Conservation (phyloP, 2,888 invertebrate species). For the Eubasilissa splendida region DNA sequence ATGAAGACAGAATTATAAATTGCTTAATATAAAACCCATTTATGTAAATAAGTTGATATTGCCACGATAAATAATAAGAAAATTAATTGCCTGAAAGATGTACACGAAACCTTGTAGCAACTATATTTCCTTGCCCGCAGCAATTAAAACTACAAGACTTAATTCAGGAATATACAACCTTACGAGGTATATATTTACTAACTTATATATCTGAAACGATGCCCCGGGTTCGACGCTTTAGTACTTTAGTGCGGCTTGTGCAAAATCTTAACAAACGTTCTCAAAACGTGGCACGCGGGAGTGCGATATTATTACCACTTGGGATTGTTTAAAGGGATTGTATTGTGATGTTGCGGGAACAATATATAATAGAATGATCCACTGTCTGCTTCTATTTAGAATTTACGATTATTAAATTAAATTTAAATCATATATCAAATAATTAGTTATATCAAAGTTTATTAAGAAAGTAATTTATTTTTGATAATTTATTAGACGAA, state of each 20-base stretch:
- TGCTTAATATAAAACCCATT: background rate
- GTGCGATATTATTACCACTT: no score
- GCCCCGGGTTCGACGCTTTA: slow-evolving; percentile 18
- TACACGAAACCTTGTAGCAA: slow-evolving; percentile 34
- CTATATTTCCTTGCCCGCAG: slow-evolving; percentile 37
- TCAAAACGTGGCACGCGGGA: slow-evolving; percentile 7
- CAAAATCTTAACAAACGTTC: slow-evolving; percentile 23
- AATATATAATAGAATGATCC: no score
- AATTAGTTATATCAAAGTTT: no score
- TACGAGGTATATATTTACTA: slow-evolving; percentile 15
- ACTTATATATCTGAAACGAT: slow-evolving; percentile 8
- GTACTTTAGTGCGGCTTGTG: background rate
- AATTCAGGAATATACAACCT: slow-evolving; percentile 12
- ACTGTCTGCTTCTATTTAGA: no score
- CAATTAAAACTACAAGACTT: slow-evolving; percentile 42
- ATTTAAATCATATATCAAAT: no score
- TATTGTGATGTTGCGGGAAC: no score
- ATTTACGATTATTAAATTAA: no score
- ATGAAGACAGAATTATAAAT: slow-evolving; percentile 5
- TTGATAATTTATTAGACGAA: no score
- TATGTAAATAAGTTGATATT: slow-evolving; percentile 16
- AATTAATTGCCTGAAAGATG: slow-evolving; percentile 24
- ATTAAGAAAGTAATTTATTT: no score
- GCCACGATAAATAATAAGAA: slow-evolving; percentile 19
- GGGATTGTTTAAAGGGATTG: no score